A percentile compares a stretch with the other conserved stretches of the same genome.
Conservation (phyloP, 2,797 vertebrate genomes). For the Champsocephalus esox region DNA sequence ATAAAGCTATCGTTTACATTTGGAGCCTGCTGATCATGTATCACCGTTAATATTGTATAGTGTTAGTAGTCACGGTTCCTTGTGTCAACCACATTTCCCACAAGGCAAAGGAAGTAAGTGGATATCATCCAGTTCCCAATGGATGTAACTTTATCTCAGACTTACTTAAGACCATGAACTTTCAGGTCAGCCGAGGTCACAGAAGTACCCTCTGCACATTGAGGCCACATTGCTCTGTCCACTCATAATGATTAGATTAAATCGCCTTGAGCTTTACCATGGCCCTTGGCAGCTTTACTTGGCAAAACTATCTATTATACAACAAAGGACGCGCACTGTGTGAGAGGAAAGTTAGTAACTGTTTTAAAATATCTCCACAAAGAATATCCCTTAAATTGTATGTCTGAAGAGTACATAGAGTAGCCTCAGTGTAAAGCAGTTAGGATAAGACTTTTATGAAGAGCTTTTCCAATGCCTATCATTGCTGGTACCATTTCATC, state of each 20-base stretch:
- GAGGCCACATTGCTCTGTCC: slow-evolving; percentile 66
- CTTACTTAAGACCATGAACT: slow-evolving; percentile 72
- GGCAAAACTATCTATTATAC: slow-evolving; percentile 30
- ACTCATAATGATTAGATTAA: slow-evolving; percentile 69
- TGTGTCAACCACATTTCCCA: slow-evolving; percentile 58
- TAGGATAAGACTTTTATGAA: slow-evolving; percentile 76
- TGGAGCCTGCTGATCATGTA: slow-evolving; percentile 32
- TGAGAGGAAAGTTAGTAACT: slow-evolving; percentile 45
- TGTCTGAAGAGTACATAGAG: slow-evolving; percentile 43
- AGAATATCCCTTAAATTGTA: slow-evolving; percentile 31
- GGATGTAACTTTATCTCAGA: slow-evolving; percentile 74
- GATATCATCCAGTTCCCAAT: slow-evolving; percentile 64
- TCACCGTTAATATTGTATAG: slow-evolving; percentile 36
- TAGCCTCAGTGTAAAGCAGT: slow-evolving; percentile 40
- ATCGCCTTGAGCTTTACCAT: slow-evolving; percentile 59
- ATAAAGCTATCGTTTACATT: slow-evolving; percentile 53
- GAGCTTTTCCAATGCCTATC: slow-evolving; percentile 63
- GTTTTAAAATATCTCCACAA: slow-evolving; percentile 40
- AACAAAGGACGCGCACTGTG: slow-evolving; percentile 45
- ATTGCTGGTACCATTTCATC: slow-evolving; percentile 72
- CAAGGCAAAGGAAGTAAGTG: slow-evolving; percentile 62
- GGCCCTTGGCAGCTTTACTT: slow-evolving; percentile 49
- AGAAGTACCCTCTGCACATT: slow-evolving; percentile 58
- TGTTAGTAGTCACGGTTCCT: slow-evolving; percentile 50
- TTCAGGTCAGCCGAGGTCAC: slow-evolving; percentile 68